Percentiles rank a stretch among this genome's conserved stretches.
These are phyloP conservation scores for Vannuccia rotundouncinata DNA, from an alignment of 2,888 invertebrate genomes.

Conservation along the genomic window DNA sequence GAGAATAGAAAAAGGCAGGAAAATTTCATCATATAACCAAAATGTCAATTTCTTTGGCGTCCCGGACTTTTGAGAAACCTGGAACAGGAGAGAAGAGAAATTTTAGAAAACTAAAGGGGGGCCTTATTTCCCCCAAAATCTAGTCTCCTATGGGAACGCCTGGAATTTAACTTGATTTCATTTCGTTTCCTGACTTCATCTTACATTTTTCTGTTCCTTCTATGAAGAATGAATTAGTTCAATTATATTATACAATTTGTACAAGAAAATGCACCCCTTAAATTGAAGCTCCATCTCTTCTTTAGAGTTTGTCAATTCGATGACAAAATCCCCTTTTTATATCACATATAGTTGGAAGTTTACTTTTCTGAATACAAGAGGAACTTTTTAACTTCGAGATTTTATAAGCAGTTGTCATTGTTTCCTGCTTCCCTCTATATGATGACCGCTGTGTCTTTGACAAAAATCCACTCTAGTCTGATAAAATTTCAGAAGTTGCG, in stretches of 20 bases:
- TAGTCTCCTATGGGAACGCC: not conserved
- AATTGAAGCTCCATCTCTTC: not conserved
- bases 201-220: not conserved
- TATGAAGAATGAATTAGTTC: conserved; percentile 13
- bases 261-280: conserved; percentile 24
- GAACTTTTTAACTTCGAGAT: not conserved
- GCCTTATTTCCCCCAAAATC: conserved; percentile 6
- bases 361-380: not conserved
- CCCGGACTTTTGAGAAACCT: not conserved
- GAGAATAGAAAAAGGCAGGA: not conserved
- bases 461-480: not conserved
- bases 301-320: not conserved
- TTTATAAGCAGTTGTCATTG: conserved; percentile 12
- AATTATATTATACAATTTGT: conserved; percentile 26
- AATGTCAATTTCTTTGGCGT: conserved; percentile 26
- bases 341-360: not conserved
- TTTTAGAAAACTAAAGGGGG: not conserved
- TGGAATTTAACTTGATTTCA: conserved; percentile 24
- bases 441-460: not conserved
- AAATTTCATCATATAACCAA: conserved; percentile 20
- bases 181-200: conserved; percentile 6
- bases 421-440: not conserved
- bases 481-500: conserved; percentile 20
- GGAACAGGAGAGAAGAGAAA: not conserved
- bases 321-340: not conserved